Conservation (phyloP, 53 echinoderm and acorn worm genomes). For the Temnopleurus reevesii region DNA sequence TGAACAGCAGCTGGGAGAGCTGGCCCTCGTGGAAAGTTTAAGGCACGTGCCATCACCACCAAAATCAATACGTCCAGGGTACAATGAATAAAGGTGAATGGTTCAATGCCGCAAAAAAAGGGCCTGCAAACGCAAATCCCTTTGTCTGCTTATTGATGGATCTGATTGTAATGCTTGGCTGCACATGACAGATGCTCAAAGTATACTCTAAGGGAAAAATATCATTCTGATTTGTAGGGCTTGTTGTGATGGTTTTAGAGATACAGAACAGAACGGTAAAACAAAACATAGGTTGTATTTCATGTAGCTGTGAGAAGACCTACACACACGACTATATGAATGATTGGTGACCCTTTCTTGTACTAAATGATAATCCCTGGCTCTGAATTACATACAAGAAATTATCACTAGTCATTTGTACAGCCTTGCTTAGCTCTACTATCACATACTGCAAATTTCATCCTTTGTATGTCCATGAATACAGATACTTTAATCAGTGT, state of each 20-base stretch:
- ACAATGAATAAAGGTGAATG: background rate
- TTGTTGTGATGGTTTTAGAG: background rate
- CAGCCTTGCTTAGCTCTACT: too few relatives aligned
- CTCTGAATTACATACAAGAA: too few relatives aligned
- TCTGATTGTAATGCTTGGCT: background rate
- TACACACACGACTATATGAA: too few relatives aligned
- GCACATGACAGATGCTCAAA: constrained; percentile 1
- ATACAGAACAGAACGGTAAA: background rate
- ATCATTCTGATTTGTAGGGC: background rate
- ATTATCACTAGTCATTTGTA: too few relatives aligned
- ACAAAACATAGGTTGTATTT: too few relatives aligned
- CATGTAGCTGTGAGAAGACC: too few relatives aligned
- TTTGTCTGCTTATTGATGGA: background rate
- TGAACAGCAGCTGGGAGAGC: background rate
- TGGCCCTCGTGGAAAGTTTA: background rate
- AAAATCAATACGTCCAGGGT: constrained; percentile 6
- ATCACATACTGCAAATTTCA: too few relatives aligned
- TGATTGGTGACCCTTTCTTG: too few relatives aligned
- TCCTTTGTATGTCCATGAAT: too few relatives aligned
- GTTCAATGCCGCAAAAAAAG: constrained; percentile 6
- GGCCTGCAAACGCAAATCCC: background rate
- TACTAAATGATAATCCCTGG: too few relatives aligned
- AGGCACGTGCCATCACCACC: background rate
- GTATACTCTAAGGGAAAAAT: background rate
- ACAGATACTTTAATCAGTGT: too few relatives aligned